These are phyloP conservation scores for Gavialis gangeticus DNA, from an alignment of 2,113 vertebrate genomes.

Conservation along the genomic window DNA sequence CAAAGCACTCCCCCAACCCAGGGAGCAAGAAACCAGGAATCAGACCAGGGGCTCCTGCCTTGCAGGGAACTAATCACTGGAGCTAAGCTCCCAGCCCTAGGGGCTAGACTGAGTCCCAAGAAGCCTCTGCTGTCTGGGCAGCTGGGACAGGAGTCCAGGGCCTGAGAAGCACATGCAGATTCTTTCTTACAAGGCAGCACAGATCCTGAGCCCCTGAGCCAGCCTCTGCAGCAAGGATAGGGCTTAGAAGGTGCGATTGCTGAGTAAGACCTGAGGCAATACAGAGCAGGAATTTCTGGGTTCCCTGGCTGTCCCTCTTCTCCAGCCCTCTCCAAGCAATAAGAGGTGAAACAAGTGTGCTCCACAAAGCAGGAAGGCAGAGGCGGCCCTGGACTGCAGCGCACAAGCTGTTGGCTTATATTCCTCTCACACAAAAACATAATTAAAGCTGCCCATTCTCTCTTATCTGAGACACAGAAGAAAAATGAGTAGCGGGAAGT, in stretches of 20 bases:
- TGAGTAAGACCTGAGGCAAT: background rate
- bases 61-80: background rate
- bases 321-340: background rate
- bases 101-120: background rate
- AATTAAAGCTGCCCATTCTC: constrained; percentile 62
- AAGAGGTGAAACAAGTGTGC: background rate
- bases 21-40: background rate
- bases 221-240: background rate
- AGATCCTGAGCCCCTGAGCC: background rate
- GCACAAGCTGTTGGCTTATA: background rate
- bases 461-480: constrained; percentile 62
- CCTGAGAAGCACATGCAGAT: background rate
- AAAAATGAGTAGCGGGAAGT: constrained; percentile 56
- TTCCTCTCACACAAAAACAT: constrained; percentile 41
- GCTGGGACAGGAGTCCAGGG: fast-evolving
- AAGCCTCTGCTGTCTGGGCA: background rate
- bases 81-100: background rate
- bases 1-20: background rate
- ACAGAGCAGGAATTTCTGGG: background rate
- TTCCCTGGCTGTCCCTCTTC: background rate
- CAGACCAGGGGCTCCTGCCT: background rate
- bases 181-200: background rate
- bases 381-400: background rate
- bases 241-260: background rate
- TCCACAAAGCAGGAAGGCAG: background rate